Conservation (phyloP, 2,888 invertebrate species). For the Enchytraeus crypticus region DNA sequence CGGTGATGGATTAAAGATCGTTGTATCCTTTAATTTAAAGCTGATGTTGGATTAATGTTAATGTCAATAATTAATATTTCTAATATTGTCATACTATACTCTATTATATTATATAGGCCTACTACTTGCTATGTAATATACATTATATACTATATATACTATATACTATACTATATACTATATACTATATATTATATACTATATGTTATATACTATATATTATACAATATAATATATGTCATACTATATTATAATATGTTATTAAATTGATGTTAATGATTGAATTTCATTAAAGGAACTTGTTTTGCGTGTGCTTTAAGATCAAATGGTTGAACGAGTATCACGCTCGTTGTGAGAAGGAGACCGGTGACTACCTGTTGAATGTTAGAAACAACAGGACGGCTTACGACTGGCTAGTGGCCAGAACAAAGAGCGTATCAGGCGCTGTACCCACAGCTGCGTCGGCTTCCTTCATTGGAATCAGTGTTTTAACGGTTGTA, state of each 20-base stretch:
- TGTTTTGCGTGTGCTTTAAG: constrained; percentile 25
- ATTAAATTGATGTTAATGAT: not conserved
- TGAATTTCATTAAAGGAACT: not conserved
- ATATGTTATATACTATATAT: no score
- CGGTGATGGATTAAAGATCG: no score
- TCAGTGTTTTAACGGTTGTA: no score
- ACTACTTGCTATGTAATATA: not conserved
- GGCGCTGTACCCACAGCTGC: not conserved
- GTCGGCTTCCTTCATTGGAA: no score
- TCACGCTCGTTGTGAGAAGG: constrained; percentile 31
- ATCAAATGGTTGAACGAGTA: constrained; percentile 38
- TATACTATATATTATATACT: no score
- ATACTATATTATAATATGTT: not conserved
- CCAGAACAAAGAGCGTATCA: not conserved
- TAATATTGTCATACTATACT: no score
- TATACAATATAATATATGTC: not conserved
- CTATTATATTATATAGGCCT: not conserved
- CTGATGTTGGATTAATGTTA: no score
- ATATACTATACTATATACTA: no score
- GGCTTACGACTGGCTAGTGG: constrained; percentile 22
- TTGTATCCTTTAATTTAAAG: no score
- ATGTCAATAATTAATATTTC: no score
- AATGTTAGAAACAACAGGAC: constrained; percentile 5
- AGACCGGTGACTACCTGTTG: constrained; percentile 28
- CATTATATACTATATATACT: no score